Evolutionary conservation across 2,113 vertebrate genomes (phyloP).

Genomic region (Grammomys dolichurus): DNA sequence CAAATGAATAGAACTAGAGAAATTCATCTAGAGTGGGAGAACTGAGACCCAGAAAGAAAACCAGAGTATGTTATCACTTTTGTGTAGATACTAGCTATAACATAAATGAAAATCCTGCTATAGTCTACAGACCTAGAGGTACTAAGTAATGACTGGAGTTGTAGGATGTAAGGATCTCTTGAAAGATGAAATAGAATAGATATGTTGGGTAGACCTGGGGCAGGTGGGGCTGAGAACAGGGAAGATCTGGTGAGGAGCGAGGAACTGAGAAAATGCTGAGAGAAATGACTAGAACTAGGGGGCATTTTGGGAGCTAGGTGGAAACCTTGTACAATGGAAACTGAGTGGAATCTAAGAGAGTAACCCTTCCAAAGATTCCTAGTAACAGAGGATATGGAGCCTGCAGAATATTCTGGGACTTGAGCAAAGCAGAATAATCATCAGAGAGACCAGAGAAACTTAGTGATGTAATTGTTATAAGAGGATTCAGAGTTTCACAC

Average conservation of each 20-base stretch:
- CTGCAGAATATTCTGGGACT: not conserved
- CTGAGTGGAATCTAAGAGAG: too few relatives aligned
- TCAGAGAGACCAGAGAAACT: not conserved
- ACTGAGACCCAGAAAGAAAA: not conserved
- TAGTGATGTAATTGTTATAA: not conserved
- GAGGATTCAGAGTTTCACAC: not conserved
- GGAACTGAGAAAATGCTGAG: not conserved
- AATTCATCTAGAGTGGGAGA: not conserved
- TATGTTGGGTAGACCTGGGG: not conserved
- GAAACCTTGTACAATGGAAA: not conserved
- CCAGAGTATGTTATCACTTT: not conserved
- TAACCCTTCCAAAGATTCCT: too few relatives aligned
- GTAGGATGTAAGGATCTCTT: not conserved
- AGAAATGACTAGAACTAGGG: too few relatives aligned
- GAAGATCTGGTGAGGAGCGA: not conserved
- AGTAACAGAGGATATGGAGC: too few relatives aligned
- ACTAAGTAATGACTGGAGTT: too few relatives aligned
- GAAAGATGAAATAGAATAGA: not conserved
- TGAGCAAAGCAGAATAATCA: not conserved
- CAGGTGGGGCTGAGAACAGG: not conserved
- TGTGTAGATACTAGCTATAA: too few relatives aligned
- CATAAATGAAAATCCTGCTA: too few relatives aligned
- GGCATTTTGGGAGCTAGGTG: not conserved
- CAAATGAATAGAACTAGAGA: not conserved
- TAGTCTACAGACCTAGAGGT: too few relatives aligned